Conservation (phyloP, 2,888 invertebrate genomes). For the Phytoseiulus persimilis region DNA sequence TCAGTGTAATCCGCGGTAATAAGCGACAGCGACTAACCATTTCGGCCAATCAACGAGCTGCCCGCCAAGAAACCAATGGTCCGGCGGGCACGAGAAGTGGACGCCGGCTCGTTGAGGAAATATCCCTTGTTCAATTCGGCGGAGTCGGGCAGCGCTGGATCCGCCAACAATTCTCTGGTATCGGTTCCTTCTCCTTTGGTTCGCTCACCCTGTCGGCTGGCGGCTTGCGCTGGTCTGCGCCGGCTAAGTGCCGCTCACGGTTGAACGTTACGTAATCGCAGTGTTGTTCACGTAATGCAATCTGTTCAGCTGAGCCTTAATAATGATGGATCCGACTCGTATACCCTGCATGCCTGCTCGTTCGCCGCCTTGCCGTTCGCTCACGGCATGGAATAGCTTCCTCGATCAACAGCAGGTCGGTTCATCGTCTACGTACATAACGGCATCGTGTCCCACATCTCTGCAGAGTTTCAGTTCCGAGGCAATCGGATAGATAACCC, state of each 20-base stretch:
- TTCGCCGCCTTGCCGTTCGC: background rate
- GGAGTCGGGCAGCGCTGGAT: background rate
- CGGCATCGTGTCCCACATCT: conserved; percentile 5
- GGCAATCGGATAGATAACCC: background rate
- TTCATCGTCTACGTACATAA: background rate
- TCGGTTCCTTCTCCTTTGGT: background rate
- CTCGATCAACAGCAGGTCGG: background rate
- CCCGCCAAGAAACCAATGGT: background rate
- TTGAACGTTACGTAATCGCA: background rate
- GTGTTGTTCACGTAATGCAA: background rate
- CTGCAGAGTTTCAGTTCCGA: background rate
- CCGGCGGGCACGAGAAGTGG: background rate
- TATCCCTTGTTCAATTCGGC: background rate
- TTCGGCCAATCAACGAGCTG: background rate
- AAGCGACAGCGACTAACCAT: background rate
- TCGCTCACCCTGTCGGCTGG: background rate
- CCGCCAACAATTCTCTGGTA: background rate
- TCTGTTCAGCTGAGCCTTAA: background rate
- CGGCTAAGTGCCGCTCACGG: background rate
- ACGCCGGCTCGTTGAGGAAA: background rate
- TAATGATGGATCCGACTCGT: background rate
- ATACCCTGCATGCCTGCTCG: background rate
- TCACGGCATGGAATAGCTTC: background rate
- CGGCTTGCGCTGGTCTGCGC: background rate
- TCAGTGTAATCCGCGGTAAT: background rate